A percentile compares a stretch with the other conserved stretches of the same genome.
These are phyloP conservation scores for Acanthosepion esculentum DNA, from an alignment of 2,888 invertebrate genomes.

Conservation along the genomic window DNA sequence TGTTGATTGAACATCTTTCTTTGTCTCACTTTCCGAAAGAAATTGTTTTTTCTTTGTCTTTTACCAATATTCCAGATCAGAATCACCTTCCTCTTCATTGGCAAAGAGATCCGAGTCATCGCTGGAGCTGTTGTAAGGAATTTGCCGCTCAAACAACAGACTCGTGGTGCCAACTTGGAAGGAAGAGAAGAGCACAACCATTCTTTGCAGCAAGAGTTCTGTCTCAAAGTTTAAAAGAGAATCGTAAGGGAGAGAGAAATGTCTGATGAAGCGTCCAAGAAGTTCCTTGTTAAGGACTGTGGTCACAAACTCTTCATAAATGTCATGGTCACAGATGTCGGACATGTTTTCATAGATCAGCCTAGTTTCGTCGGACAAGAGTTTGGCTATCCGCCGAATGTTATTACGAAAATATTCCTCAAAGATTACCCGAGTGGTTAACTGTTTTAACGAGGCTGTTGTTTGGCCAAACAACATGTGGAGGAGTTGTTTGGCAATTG, in stretches of 20 bases:
- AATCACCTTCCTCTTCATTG: constrained; percentile 66
- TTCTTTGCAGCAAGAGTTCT: constrained; percentile 63
- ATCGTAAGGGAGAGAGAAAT: constrained; percentile 60
- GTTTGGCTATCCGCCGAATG: constrained; percentile 57
- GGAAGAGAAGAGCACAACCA: constrained; percentile 58
- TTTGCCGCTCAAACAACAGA: constrained; percentile 58
- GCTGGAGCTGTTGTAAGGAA: constrained; percentile 55
- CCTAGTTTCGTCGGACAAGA: constrained; percentile 60
- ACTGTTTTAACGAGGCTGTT: constrained; percentile 63
- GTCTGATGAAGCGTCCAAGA: constrained; percentile 58
- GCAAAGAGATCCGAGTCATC: constrained; percentile 59
- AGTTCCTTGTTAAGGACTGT: constrained; percentile 63
- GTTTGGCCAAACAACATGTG: constrained; percentile 66
- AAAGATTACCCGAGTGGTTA: constrained; percentile 64
- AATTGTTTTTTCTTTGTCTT: not conserved
- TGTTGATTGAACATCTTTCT: no score
- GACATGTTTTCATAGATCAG: constrained; percentile 58
- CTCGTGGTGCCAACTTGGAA: constrained; percentile 61
- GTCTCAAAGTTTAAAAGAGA: constrained; percentile 65
- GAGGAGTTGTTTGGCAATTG: constrained; percentile 58
- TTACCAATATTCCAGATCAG: constrained; percentile 72
- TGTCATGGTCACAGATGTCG: constrained; percentile 56
- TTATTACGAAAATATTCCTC: constrained; percentile 62
- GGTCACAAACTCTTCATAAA: constrained; percentile 65
- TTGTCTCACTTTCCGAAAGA: not conserved